Conservation (phyloP, 2,113 vertebrate species). For the Uria lomvia region DNA sequence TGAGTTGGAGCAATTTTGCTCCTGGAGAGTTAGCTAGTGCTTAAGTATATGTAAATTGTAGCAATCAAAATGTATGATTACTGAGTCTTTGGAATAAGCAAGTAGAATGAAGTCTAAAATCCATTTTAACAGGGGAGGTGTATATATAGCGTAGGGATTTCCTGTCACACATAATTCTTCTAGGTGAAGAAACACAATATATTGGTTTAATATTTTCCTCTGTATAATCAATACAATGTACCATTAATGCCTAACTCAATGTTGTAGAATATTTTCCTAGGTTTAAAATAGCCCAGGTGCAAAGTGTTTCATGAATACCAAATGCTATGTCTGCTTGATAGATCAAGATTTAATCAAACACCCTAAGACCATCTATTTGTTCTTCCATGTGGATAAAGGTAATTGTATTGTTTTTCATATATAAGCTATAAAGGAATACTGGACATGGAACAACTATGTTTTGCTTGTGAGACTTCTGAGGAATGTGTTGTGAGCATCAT, state of each 20-base stretch:
- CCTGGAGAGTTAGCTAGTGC: neutral
- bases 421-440: neutral
- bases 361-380: neutral
- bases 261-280: neutral
- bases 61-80: conserved; percentile 21
- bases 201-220: conserved; percentile 47
- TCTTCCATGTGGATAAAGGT: neutral
- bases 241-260: neutral
- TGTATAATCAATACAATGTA: neutral
- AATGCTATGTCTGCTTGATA: neutral
- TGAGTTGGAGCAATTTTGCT: neutral
- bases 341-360: conserved; percentile 8
- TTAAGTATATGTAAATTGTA: conserved; percentile 19
- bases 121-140: neutral
- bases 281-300: neutral
- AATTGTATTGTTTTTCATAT: neutral
- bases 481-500: neutral
- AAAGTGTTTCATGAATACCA: neutral
- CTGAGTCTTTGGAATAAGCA: conserved; percentile 4
- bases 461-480: neutral
- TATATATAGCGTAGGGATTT: neutral
- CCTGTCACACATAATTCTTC: conserved; percentile 40
- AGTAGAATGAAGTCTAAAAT: conserved; percentile 6
- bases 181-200: neutral
- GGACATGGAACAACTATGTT: neutral